Conservation (phyloP, 2,113 vertebrate genomes). For the Miniopterus natalensis region DNA sequence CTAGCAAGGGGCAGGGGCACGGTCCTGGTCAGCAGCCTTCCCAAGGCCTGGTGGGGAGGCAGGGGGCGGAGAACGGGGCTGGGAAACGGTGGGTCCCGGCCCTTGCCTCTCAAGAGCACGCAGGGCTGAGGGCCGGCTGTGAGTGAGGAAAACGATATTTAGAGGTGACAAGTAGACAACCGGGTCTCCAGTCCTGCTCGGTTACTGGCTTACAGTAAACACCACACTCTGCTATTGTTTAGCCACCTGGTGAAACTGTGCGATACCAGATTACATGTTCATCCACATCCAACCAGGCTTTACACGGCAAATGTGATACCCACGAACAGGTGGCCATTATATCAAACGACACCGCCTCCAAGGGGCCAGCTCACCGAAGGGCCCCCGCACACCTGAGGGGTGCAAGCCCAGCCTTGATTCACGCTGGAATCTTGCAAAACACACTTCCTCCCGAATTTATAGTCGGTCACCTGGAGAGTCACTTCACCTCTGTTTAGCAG, state of each 20-base stretch:
- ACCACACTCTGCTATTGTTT: constrained; percentile 75
- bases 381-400: constrained; percentile 84
- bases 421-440: constrained; percentile 69
- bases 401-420: constrained; percentile 78
- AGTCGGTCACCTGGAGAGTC: constrained; percentile 70
- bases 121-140: neutral
- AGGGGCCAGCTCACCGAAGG: constrained; percentile 84
- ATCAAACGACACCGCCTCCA: constrained; percentile 87
- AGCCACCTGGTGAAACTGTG: constrained; percentile 83
- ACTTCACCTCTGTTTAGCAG: constrained; percentile 54
- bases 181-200: constrained; percentile 41
- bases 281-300: constrained; percentile 82
- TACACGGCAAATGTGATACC: constrained; percentile 83
- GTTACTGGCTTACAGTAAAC: constrained; percentile 66
- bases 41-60: fast-evolving
- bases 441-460: constrained; percentile 77
- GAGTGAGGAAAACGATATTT: constrained; percentile 59
- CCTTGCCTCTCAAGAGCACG: neutral
- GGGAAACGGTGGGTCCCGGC: neutral
- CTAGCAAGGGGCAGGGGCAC: fast-evolving
- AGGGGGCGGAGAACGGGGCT: neutral
- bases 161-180: constrained; percentile 61
- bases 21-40: neutral
- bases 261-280: constrained; percentile 81
- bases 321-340: constrained; percentile 88